These are phyloP conservation scores for Bombycilla garrulus DNA, from an alignment of 2,113 vertebrate genomes.

Conservation along the genomic window DNA sequence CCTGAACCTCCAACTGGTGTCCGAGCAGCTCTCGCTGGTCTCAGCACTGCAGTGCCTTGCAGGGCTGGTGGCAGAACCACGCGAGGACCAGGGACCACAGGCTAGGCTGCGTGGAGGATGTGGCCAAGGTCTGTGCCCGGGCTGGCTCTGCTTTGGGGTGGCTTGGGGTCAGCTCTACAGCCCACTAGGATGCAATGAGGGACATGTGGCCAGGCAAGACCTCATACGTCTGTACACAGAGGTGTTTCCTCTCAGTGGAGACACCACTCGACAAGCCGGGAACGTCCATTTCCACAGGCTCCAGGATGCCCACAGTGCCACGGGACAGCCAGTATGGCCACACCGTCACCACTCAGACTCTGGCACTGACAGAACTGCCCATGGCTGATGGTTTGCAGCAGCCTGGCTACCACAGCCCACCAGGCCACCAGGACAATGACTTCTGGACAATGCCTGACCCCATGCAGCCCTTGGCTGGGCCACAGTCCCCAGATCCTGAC, in stretches of 20 bases:
- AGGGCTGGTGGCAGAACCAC: background rate
- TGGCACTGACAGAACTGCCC: background rate
- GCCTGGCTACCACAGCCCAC: background rate
- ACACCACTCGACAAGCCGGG: fast-evolving
- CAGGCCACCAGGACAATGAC: too few relatives aligned
- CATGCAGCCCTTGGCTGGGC: fast-evolving
- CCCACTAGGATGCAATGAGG: background rate
- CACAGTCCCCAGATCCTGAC: background rate
- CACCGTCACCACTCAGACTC: background rate
- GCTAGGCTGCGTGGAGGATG: background rate
- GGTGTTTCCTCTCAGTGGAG: background rate
- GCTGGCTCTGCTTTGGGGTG: background rate
- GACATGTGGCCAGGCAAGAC: background rate
- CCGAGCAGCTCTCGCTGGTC: fast-evolving
- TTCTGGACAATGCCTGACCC: background rate
- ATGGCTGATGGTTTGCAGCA: background rate
- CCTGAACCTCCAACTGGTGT: fast-evolving
- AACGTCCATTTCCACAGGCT: background rate
- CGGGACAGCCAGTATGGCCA: background rate
- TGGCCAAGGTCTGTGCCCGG: background rate
- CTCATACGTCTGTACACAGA: fast-evolving
- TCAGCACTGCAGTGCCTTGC: background rate
- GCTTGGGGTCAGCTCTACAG: background rate
- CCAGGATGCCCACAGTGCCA: background rate
- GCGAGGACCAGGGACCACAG: fast-evolving